Percentiles rank a stretch among this genome's conserved stretches.
Conservation (phyloP, 2,888 invertebrate genomes). For the Synergus gifuensis region DNA sequence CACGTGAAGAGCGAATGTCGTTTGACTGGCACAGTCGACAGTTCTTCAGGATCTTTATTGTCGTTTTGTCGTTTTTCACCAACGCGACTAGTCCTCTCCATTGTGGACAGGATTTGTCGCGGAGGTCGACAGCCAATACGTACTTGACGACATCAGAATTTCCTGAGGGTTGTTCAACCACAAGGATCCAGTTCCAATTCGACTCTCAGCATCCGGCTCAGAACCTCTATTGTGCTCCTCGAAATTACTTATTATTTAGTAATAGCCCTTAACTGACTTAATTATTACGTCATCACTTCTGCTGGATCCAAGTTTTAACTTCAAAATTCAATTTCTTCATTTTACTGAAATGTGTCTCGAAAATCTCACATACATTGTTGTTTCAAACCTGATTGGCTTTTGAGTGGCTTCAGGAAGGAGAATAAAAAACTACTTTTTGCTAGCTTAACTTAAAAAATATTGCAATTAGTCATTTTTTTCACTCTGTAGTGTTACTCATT, state of each 20-base stretch:
- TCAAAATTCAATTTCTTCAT: no score
- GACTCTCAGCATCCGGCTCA: slow-evolving; percentile 26
- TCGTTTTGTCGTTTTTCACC: slow-evolving; percentile 50
- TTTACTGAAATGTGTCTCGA: no score
- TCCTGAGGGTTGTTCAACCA: slow-evolving; percentile 35
- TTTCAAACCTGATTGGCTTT: no score
- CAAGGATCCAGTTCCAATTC: slow-evolving; percentile 6
- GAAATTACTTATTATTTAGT: slow-evolving; percentile 25
- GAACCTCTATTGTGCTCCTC: background rate
- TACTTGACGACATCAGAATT: slow-evolving; percentile 40
- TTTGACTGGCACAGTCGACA: slow-evolving; percentile 62
- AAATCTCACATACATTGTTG: no score
- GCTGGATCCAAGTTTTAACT: no score
- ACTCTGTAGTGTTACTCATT: no score
- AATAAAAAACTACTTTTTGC: no score
- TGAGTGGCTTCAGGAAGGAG: no score
- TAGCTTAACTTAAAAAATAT: no score
- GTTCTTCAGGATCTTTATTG: slow-evolving; percentile 58
- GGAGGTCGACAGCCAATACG: slow-evolving; percentile 40
- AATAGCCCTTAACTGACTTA: background rate
- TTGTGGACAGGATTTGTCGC: slow-evolving; percentile 55
- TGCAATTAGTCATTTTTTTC: no score
- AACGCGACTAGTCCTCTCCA: slow-evolving; percentile 51
- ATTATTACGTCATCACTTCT: background rate
- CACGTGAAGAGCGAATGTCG: slow-evolving; percentile 65